Conservation (phyloP, 1,140 invertebrate species). For the Brachionus manjavacas region DNA sequence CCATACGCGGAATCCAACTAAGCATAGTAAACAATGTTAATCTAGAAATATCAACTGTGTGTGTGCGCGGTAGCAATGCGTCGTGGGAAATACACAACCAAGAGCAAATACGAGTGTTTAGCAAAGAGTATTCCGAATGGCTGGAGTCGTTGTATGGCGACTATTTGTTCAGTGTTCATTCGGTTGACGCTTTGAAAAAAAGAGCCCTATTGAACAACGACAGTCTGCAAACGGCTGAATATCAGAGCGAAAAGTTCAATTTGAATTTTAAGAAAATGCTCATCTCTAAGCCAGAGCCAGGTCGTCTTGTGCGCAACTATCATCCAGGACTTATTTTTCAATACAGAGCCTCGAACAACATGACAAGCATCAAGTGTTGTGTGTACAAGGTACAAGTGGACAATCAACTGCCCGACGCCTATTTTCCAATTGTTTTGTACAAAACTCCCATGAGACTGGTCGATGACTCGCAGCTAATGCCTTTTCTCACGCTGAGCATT, state of each 20-base stretch:
- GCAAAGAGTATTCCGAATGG: constrained; percentile 30
- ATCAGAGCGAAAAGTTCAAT: not conserved
- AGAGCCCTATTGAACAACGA: not conserved
- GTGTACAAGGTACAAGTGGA: constrained; percentile 60
- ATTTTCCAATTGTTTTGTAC: constrained; percentile 71
- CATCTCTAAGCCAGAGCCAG: not conserved
- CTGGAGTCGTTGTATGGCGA: not conserved
- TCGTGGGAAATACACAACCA: constrained; percentile 68
- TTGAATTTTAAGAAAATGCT: constrained; percentile 26
- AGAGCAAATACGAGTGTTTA: not conserved
- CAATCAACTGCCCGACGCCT: constrained; percentile 71
- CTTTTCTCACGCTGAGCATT: constrained; percentile 66
- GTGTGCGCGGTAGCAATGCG: constrained; percentile 66
- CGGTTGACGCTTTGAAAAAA: not conserved
- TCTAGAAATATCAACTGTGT: constrained; percentile 66
- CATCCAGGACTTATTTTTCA: constrained; percentile 8
- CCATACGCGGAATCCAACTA: constrained; percentile 67
- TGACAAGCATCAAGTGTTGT: constrained; percentile 16
- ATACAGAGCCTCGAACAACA: constrained; percentile 12
- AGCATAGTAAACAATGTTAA: constrained; percentile 61
- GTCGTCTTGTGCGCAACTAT: not conserved
- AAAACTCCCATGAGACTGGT: constrained; percentile 59
- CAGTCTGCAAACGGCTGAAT: not conserved
- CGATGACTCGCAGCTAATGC: constrained; percentile 61
- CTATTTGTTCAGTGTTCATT: constrained; percentile 13